Percentiles rank a stretch among this genome's conserved stretches.
Conservation (phyloP, 2,113 vertebrate species). For the Neotragus pygmaeus region DNA sequence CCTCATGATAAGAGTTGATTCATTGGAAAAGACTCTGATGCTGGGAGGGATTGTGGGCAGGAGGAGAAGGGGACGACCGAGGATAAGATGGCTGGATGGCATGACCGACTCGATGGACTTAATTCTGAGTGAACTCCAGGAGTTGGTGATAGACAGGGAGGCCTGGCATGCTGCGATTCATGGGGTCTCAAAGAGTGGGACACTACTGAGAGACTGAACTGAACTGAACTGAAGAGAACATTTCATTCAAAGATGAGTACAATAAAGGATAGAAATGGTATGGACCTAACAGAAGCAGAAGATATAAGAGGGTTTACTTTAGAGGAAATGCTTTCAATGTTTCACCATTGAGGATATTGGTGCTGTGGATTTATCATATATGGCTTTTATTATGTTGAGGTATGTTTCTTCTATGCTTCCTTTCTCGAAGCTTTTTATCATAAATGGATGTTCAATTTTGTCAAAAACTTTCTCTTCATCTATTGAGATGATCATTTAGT, state of each 20-base stretch:
- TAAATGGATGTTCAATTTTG: neutral
- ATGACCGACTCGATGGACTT: too few species aligned
- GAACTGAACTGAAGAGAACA: neutral
- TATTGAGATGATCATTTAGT: neutral
- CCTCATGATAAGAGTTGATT: too few species aligned
- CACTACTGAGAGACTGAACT: too few species aligned
- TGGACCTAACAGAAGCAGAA: neutral
- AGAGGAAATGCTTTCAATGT: neutral
- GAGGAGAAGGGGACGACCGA: too few species aligned
- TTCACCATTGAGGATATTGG: neutral
- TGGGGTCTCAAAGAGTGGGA: too few species aligned
- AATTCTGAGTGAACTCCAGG: too few species aligned
- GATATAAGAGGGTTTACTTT: neutral
- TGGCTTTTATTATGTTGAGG: neutral
- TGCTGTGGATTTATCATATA: accelerated
- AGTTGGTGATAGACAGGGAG: too few species aligned
- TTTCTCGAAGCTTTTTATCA: neutral
- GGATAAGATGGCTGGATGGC: too few species aligned
- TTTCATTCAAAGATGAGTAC: neutral
- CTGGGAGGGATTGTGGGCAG: too few species aligned
- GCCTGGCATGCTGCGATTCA: too few species aligned
- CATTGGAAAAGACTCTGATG: too few species aligned
- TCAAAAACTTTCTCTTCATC: neutral
- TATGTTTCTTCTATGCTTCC: neutral
- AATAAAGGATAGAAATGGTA: neutral